Conservation (phyloP, 2,888 invertebrate species). For the Strigamia crassipes region DNA sequence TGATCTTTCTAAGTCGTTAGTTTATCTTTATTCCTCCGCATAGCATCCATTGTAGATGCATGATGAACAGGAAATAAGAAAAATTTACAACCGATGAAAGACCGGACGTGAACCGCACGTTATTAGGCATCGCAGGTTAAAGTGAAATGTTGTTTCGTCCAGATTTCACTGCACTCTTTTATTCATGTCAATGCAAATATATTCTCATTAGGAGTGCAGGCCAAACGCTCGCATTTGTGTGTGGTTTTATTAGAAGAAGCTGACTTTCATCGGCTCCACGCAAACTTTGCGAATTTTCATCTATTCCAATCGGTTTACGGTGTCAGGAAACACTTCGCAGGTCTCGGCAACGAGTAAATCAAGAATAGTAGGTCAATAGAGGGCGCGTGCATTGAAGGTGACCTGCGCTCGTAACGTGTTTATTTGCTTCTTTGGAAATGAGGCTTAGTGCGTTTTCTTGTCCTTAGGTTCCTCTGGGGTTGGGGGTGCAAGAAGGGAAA, state of each 20-base stretch:
- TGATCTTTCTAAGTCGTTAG: too few relatives aligned
- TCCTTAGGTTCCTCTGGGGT: not conserved
- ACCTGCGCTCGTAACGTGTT: not conserved
- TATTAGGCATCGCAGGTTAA: not conserved
- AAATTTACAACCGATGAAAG: too few relatives aligned
- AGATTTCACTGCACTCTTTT: not conserved
- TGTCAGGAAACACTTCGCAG: not conserved
- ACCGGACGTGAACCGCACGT: too few relatives aligned
- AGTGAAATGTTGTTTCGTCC: constrained; percentile 2
- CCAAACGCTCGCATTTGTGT: not conserved
- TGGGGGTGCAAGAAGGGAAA: not conserved
- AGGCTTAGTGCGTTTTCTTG: constrained; percentile 4
- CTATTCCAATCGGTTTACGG: not conserved
- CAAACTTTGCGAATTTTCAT: not conserved
- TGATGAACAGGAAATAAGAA: too few relatives aligned
- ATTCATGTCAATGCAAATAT: constrained; percentile 8
- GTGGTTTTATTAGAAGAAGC: not conserved
- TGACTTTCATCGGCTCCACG: not conserved
- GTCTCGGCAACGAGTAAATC: not conserved
- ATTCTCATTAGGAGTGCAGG: not conserved
- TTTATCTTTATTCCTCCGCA: too few relatives aligned
- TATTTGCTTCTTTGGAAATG: not conserved
- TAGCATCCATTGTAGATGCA: too few relatives aligned
- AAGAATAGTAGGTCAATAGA: constrained; percentile 10
- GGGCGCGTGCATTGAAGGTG: not conserved